Evolutionary conservation across 2,113 vertebrate species (phyloP), one percentile per base, ranked within the genome.

Genomic region (Nettapus auritus): DNA sequence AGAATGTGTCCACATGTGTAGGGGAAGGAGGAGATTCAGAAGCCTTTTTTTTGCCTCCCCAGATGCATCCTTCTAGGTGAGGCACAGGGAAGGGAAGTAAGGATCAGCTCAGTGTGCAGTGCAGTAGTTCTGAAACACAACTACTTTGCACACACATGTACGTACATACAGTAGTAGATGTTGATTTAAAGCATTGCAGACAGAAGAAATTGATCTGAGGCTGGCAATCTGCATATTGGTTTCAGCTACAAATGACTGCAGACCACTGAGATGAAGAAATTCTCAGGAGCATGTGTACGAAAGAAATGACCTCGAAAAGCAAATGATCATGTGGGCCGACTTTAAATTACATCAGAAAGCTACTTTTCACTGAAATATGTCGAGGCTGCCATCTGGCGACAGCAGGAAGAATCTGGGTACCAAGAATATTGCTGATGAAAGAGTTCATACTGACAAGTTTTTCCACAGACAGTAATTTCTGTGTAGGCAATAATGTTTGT

Each of bases 361-460:
- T 6, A 3, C 3, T 2, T 25, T 62, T 86, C 50, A 5, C 53
- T 34, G 83, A 23, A 17, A 3, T 26, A 46, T 17, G 63, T 74
- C 28, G 22, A 91, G 77, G 82, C 88, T 95, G 97, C 97, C 97
- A 96, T 78, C 97, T 97, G 93, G 93, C 85, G 97, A 83, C 95
- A 20, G 34, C 33, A 68, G 46, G 10, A 42, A n/a, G 62, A 70
- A 31, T 31, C 26, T 62, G 48, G n/a, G 31, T 21, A 18, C 26
- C 57, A 46, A 40, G 56, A 63, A 16, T 13, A 11, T 6, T 36
- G 55, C 11, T 34, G 2, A 18, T 5, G 52, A 8, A 9, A 11
- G 28, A 17, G 29, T 50, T 55, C 20, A 2, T 7, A 26, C n/a
- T 3, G 29, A 42, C 12, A 15, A 62, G 18, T 18, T 48, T 53